phyloP scores from a whole-genome alignment of 1,140 invertebrate genomes.

The Mamestra configurata region DNA sequence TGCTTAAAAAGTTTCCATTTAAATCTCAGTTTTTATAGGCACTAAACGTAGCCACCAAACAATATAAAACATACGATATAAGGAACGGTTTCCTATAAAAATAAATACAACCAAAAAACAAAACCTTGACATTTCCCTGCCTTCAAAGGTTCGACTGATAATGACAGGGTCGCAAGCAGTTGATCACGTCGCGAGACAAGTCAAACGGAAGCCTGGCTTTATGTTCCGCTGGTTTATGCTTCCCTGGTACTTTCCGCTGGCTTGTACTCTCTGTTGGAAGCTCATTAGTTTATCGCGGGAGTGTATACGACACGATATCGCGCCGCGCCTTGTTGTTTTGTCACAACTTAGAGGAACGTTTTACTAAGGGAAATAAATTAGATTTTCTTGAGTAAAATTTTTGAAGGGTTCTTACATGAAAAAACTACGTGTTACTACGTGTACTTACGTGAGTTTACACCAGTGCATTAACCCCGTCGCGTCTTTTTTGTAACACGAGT shows the following conservation, averaged over 20 bases:
- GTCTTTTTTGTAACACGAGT: no score
- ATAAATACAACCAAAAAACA: no score
- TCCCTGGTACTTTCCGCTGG: neutral
- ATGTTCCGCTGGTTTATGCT: neutral
- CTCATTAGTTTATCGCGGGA: slow-evolving; percentile 33
- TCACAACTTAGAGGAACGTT: neutral
- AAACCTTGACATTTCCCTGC: no score
- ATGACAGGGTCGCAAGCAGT: neutral
- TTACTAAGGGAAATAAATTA: neutral
- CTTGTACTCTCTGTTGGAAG: slow-evolving; percentile 12
- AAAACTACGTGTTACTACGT: no score
- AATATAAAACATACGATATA: no score
- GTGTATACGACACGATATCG: slow-evolving; percentile 14
- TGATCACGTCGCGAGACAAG: slow-evolving; percentile 1
- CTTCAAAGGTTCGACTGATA: neutral
- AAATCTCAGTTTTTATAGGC: no score
- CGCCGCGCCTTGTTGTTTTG: neutral
- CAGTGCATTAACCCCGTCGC: no score
- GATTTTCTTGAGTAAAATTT: neutral
- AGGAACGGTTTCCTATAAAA: no score
- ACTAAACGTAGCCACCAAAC: no score
- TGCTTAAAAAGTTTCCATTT: no score
- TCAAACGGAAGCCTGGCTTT: neutral
- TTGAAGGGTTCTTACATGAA: no score
- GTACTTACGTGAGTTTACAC: no score